phyloP scores from a whole-genome alignment of 2,113 vertebrate species.

The Syngnathus scovelli region DNA sequence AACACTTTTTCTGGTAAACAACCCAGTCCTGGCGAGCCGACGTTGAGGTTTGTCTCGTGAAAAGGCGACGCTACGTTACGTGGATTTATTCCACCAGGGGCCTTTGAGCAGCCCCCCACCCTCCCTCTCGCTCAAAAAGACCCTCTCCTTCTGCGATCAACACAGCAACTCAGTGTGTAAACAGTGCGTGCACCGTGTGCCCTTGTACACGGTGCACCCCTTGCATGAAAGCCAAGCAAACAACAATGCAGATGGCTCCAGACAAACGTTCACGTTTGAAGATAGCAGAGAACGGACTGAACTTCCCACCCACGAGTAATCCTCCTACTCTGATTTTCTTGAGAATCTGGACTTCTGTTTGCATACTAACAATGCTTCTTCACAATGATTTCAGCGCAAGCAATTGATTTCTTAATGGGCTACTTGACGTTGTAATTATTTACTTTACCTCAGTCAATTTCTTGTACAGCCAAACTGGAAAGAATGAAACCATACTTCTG shows the following conservation, averaged over 20 bases:
- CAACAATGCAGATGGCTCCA: conserved; percentile 58
- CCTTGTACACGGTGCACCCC: conserved; percentile 45
- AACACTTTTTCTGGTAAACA: neutral
- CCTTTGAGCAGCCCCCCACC: conserved; percentile 23
- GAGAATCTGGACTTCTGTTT: neutral
- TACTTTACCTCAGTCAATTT: neutral
- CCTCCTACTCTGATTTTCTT: neutral
- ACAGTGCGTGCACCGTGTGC: conserved; percentile 58
- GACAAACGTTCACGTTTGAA: conserved; percentile 25
- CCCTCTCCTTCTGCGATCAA: conserved; percentile 28
- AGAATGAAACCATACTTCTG: neutral
- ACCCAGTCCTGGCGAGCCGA: neutral
- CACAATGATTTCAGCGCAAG: neutral
- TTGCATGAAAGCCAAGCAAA: conserved; percentile 37
- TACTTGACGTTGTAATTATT: neutral
- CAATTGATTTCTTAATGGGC: neutral
- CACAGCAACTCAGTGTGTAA: conserved; percentile 50
- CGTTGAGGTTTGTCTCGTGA: neutral
- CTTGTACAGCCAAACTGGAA: neutral
- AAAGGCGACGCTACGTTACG: neutral
- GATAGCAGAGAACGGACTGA: conserved; percentile 15
- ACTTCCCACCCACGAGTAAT: conserved; percentile 3
- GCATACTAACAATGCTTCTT: neutral
- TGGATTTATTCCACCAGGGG: conserved; percentile 56
- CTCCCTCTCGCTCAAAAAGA: conserved; percentile 14